Percentiles rank a stretch among this genome's conserved stretches.
These are phyloP conservation scores for Babyrousa celebensis DNA, from an alignment of 2,797 vertebrate genomes.

Conservation along the genomic window DNA sequence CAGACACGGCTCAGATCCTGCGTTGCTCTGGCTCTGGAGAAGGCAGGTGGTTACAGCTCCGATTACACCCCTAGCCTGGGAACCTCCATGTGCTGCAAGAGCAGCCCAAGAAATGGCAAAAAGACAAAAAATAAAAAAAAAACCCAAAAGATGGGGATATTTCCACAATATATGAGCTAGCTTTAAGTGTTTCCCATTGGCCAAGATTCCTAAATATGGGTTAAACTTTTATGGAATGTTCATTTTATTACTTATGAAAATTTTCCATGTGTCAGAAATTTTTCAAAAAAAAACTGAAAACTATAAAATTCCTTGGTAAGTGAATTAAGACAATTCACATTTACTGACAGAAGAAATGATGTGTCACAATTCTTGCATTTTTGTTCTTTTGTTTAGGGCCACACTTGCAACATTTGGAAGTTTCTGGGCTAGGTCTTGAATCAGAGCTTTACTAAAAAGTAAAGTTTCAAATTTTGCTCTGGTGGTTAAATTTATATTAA, in stretches of 20 bases:
- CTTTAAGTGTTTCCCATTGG: background rate
- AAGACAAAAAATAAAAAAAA: no score
- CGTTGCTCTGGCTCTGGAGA: no score
- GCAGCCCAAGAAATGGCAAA: no score
- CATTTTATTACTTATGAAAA: background rate
- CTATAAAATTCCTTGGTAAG: background rate
- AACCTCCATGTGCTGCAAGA: no score
- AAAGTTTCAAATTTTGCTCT: background rate
- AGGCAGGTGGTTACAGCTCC: no score
- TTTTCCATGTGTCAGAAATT: background rate
- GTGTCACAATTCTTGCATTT: background rate
- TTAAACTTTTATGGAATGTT: background rate
- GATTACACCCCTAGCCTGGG: no score
- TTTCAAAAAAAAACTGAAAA: background rate
- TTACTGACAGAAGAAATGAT: background rate
- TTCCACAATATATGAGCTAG: background rate
- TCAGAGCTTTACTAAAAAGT: background rate
- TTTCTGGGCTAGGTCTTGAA: no score
- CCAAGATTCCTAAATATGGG: background rate
- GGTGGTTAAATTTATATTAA: background rate
- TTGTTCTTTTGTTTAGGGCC: no score
- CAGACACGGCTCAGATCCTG: no score
- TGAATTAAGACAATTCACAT: background rate
- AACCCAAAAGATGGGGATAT: background rate
- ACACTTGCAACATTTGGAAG: no score